Base-by-base conservation (phyloP, 2,888 invertebrate genomes). In the Acanthopleura granulata region DNA sequence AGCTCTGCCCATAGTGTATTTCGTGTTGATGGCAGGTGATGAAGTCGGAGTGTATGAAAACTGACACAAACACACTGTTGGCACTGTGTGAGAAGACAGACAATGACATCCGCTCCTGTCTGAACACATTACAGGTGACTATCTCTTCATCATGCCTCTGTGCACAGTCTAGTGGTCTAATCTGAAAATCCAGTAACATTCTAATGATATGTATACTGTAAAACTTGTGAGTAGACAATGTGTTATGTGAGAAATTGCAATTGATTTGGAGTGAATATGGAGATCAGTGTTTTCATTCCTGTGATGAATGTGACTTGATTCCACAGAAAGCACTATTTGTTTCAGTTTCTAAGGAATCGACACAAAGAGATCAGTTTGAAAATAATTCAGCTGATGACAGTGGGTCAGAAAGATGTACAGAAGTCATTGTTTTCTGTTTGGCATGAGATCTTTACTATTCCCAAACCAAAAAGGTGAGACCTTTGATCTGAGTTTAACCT, bases 81-180 rank as follows among this genome's bases (percentile, higher is more conserved):
- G 94, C 95, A 9, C 91, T 99, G 77, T 95, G 96, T 22, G 94
- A 96, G 83, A 95, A 96, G 83, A 94, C 95, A 3, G 93, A 94
- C 74, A 96, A 96, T 83, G 99, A 99, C 91, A 95, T 99, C 62
- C 92, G 99, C 27, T 94, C 97, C 0, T 98, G 98, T 87, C 93
- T 99, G 74, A 96, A 97, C 25, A 94, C 96, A 70, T 93, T 99
- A 81, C 97, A 97, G 87, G 91, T 89, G 76, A 40, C 4, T 40
- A 9, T 40, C 4, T 9, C 3, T 40, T 40, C 40, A 40, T 40
- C 40, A 40, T 6, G 40, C n/a, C n/a, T n/a, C n/a, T n/a, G n/a
- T n/a, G n/a, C n/a, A n/a, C n/a, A n/a, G n/a, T n/a, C n/a, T n/a
- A n/a, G n/a, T n/a, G n/a, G n/a, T n/a, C n/a, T n/a, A n/a, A n/a